Conservation (phyloP, 2,113 vertebrate genomes). For the Xyliphius kryptos region DNA sequence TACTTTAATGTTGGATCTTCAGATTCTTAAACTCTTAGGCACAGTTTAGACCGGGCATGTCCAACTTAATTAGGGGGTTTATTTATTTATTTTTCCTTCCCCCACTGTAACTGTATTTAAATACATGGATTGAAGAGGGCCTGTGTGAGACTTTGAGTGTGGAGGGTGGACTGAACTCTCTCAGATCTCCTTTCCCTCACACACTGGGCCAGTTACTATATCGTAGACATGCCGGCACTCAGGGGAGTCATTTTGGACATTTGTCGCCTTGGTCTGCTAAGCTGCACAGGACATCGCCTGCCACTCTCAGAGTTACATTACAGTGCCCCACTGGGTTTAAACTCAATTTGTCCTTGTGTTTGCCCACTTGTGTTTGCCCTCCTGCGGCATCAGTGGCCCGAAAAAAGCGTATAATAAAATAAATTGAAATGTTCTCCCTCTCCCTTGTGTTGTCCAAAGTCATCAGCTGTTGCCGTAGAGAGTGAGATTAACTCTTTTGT, state of each 20-base stretch:
- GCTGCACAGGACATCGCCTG: conserved; percentile 52
- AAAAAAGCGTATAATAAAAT: no score
- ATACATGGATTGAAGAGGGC: not conserved
- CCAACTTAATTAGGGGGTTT: no score
- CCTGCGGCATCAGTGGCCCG: no score
- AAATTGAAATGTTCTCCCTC: conserved; percentile 53
- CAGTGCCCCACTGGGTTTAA: conserved; percentile 55
- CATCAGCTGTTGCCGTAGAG: conserved; percentile 53
- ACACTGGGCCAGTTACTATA: conserved; percentile 41
- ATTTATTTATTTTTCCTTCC: no score
- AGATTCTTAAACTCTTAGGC: conserved; percentile 39
- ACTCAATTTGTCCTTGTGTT: conserved; percentile 60
- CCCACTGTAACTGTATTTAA: no score
- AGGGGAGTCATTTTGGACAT: conserved; percentile 62
- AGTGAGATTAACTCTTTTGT: conserved; percentile 40
- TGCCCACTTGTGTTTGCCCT: no score
- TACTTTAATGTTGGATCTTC: conserved; percentile 44
- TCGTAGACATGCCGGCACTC: conserved; percentile 53
- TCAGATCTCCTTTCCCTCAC: no score
- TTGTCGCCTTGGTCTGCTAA: conserved; percentile 66
- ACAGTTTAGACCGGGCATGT: no score
- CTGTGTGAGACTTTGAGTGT: conserved; percentile 3
- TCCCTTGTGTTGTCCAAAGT: conserved; percentile 55
- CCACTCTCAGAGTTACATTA: conserved; percentile 53
- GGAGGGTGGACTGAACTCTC: conserved; percentile 14